Percentiles rank a stretch among this genome's conserved stretches.
These are phyloP conservation scores for Eurystomus gularis DNA, from an alignment of 2,113 vertebrate species.

Conservation along the genomic window DNA sequence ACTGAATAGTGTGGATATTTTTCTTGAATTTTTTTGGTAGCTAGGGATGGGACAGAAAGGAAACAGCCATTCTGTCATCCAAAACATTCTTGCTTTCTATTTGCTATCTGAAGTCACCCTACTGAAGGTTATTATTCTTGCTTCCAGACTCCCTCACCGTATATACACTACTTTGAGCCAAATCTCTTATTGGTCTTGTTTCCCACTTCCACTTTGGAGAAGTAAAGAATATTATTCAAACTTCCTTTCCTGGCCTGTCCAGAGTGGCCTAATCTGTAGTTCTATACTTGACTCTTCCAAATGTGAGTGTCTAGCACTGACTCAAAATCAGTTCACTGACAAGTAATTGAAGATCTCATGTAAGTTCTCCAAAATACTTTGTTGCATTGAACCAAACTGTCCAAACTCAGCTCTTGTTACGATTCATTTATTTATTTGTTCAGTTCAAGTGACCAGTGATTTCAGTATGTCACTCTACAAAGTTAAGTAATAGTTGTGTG, in stretches of 20 bases:
- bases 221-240: neutral
- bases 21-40: neutral
- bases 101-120: neutral
- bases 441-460: neutral
- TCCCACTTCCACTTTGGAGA: neutral
- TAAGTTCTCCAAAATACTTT: neutral
- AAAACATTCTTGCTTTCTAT: neutral
- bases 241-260: neutral
- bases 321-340: neutral
- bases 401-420: neutral
- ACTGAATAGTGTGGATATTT: neutral
- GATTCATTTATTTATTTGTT: neutral
- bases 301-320: neutral
- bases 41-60: neutral
- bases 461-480: neutral
- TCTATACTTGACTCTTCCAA: neutral
- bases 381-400: neutral
- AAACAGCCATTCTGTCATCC: neutral
- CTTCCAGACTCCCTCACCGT: neutral
- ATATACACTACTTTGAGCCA: neutral
- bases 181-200: neutral
- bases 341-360: neutral
- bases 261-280: neutral
- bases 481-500: neutral
- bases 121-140: neutral